These are phyloP conservation scores for Irena cyanogastra DNA, from an alignment of 2,113 vertebrate genomes.

Conservation along the genomic window DNA sequence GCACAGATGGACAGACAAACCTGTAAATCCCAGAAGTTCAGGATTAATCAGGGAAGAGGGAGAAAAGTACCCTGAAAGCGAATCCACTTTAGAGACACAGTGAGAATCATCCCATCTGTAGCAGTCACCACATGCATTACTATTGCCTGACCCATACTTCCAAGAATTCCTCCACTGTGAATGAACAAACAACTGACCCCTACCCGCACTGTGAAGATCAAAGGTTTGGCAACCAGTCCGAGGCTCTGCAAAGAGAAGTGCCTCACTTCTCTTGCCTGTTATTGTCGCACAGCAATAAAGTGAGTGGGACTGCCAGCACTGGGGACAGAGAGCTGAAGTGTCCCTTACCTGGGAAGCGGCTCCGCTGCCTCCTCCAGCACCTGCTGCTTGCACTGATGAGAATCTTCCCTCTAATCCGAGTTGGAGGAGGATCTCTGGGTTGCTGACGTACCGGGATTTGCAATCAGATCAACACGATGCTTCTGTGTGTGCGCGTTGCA, in stretches of 20 bases:
- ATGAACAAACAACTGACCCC: accelerated
- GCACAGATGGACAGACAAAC: not conserved
- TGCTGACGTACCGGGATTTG: slow-evolving; percentile 45
- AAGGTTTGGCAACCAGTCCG: not conserved
- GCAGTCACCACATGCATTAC: not conserved
- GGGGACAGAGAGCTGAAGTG: not conserved
- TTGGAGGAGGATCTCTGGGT: slow-evolving; percentile 42
- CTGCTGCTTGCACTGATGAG: not conserved
- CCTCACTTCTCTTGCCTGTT: accelerated
- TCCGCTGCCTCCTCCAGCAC: not conserved
- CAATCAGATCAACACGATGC: not conserved
- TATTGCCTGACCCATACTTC: not conserved
- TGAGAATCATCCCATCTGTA: not conserved
- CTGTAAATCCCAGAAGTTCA: not conserved
- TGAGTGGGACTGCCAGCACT: accelerated
- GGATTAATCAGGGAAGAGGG: not conserved
- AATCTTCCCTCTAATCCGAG: not conserved
- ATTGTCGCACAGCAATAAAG: accelerated
- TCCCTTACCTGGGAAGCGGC: slow-evolving; percentile 16
- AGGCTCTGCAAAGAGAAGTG: not conserved
- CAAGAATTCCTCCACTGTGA: not conserved
- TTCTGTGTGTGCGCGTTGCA: not conserved
- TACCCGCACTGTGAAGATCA: not conserved
- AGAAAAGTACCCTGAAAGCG: not conserved
- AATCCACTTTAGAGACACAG: not conserved